Evolutionary conservation across 2,113 vertebrate species (phyloP).

Genomic region (Ceuthmochares aereus): DNA sequence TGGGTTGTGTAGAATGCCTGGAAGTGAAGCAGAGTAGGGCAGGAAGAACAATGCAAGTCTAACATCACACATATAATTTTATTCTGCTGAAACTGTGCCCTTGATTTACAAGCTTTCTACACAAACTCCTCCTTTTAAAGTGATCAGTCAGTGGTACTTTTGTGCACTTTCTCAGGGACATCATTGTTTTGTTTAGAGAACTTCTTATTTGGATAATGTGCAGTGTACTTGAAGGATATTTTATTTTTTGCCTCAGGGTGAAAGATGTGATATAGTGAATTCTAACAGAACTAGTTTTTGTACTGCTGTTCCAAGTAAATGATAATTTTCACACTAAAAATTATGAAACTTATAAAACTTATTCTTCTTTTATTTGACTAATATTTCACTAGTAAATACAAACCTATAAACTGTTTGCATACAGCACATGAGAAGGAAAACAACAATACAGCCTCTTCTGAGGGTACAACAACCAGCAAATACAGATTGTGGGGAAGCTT

Average conservation of each 20-base stretch:
- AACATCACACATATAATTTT: constrained; percentile 29
- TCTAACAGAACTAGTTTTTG: not conserved
- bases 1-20: constrained; percentile 46
- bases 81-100: not conserved
- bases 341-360: not conserved
- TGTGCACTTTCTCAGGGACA: not conserved
- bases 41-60: constrained; percentile 2
- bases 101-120: not conserved
- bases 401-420: not conserved
- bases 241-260: not conserved
- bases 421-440: not conserved
- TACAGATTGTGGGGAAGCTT: not conserved
- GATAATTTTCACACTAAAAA: not conserved
- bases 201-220: rapidly evolving
- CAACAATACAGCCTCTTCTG: not conserved
- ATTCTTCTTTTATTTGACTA: not conserved
- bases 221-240: not conserved
- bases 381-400: not conserved
- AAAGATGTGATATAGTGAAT: not conserved
- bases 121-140: not conserved
- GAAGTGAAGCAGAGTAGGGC: not conserved
- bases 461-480: not conserved
- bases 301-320: not conserved
- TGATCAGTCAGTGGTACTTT: not conserved
- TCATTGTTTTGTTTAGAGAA: not conserved